Base-by-base conservation (phyloP, 2,888 invertebrate genomes). In the Coelogynopora nodosa region DNA sequence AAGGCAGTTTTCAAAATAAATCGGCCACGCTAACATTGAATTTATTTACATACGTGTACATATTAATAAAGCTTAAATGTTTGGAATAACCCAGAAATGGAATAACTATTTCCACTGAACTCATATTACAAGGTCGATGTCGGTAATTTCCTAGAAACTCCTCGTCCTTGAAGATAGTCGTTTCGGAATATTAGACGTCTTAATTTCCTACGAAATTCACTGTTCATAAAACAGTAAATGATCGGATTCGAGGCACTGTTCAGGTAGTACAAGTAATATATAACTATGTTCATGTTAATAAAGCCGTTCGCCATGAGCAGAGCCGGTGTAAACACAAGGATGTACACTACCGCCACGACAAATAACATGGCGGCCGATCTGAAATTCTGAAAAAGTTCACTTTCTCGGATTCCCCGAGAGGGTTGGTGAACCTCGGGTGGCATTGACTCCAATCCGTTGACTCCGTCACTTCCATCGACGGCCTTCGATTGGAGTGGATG, bases 241-340 rank as follows among this genome's bases (percentile, higher is more conserved):
- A 85, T 74, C 10, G 85, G 85, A 28, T 85, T 85, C 0, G 85
- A 67, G 26, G 85, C 85, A 67, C 74, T 85, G 67, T 85, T 85
- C 28, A 85, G 29, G 49, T 85, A 85, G 67, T 85, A 85, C 1
- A 85, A 67, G 49, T 85, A 67, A 26, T 85, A 85, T 1, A 85
- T 28, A 13, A 85, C 23, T 0, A 85, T 10, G 30, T 85, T 85
- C 27, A 85, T 67, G 0, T 67, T 0, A 1, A 85, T 1, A 27
- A 85, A 1, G 23, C 74, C 74, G 74, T 67, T 67, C 10, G 85
- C 74, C 30, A 85, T 85, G 0, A 85, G 67, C 18, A 85, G 30
- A 10, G 74, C 85, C 2, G 85, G 85, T 0, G 85, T 85, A 26
- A 85, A 85, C 26, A 85, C 85, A 1, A 85, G 67, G 23, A 85